Evolutionary conservation across 2,797 vertebrate species (phyloP).

Genomic region (Martes flavigula): DNA sequence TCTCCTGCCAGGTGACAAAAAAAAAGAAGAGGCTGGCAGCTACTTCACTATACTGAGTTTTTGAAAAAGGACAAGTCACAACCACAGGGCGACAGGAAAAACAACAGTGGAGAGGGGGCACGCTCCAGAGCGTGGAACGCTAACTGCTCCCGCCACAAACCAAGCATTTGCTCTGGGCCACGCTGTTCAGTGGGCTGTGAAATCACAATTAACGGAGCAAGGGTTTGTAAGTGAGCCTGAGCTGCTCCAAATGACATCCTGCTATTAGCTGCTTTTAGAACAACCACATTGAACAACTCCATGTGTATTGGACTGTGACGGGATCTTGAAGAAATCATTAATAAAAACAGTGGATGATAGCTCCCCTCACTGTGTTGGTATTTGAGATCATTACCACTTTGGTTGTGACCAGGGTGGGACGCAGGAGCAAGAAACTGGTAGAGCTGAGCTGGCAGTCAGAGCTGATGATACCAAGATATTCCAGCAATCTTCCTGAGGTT

Average conservation of each 20-base stretch:
- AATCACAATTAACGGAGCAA: constrained; percentile 88
- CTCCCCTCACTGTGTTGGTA: constrained; percentile 71
- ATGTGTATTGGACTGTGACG: constrained; percentile 80
- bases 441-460: constrained; percentile 56
- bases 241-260: constrained; percentile 83
- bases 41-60: not conserved
- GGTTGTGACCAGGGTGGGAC: constrained; percentile 57
- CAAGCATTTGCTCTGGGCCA: constrained; percentile 79
- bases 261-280: constrained; percentile 83
- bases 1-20: not conserved
- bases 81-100: constrained; percentile 43
- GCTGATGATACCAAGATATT: constrained; percentile 54
- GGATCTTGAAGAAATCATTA: constrained; percentile 82
- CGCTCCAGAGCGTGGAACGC: not conserved
- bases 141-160: constrained; percentile 73
- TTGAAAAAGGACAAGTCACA: constrained; percentile 65
- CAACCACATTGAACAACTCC: constrained; percentile 73
- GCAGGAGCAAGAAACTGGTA: not conserved
- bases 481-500: constrained; percentile 27
- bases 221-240: constrained; percentile 84
- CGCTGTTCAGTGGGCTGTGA: constrained; percentile 82
- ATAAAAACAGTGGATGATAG: constrained; percentile 83
- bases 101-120: not conserved
- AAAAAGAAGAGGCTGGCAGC: not conserved
- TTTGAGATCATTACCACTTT: constrained; percentile 74